These are phyloP conservation scores for Catostylus mosaicus DNA, from an alignment of 30 jellyfish, hydroid and myxozoan species.

Conservation along the genomic window DNA sequence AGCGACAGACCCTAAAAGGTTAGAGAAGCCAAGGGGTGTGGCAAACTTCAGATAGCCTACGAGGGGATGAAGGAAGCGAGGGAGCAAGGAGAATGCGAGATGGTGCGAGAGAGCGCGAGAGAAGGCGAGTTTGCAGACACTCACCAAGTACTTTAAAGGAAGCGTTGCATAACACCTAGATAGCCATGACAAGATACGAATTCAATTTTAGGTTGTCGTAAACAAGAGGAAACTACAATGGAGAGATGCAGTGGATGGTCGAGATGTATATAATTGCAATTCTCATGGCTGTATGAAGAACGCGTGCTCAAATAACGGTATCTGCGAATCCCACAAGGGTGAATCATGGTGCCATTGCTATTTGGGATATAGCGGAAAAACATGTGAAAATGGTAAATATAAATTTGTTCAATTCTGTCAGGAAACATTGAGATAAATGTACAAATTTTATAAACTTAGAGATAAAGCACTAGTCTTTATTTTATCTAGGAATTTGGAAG, in stretches of 20 bases:
- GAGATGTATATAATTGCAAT: conserved; percentile 38
- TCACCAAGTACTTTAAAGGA: too few relatives aligned
- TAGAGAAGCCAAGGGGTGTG: too few relatives aligned
- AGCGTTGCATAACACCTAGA: neutral
- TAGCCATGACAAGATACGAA: neutral
- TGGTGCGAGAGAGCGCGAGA: too few relatives aligned
- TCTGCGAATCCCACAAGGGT: conserved; percentile 68
- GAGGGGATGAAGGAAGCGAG: too few relatives aligned
- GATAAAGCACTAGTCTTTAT: too few relatives aligned
- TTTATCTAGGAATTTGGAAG: neutral
- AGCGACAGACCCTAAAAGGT: too few relatives aligned
- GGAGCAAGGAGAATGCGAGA: too few relatives aligned
- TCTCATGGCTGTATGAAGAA: conserved; percentile 45
- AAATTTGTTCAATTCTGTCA: too few relatives aligned
- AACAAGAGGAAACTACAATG: conserved; percentile 29
- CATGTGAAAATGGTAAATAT: conserved; percentile 54
- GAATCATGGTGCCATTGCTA: conserved; percentile 70
- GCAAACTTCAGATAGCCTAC: too few relatives aligned
- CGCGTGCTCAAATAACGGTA: conserved; percentile 47
- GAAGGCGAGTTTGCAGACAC: too few relatives aligned
- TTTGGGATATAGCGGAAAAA: conserved; percentile 58
- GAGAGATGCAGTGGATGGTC: conserved; percentile 43
- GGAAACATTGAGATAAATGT: too few relatives aligned
- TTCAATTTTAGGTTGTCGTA: conserved; percentile 10
- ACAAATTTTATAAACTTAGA: too few relatives aligned